Evolutionary conservation across 2,888 invertebrate species (phyloP), one percentile per base, ranked within the genome.

Genomic region (Pristionchus japonicus): DNA sequence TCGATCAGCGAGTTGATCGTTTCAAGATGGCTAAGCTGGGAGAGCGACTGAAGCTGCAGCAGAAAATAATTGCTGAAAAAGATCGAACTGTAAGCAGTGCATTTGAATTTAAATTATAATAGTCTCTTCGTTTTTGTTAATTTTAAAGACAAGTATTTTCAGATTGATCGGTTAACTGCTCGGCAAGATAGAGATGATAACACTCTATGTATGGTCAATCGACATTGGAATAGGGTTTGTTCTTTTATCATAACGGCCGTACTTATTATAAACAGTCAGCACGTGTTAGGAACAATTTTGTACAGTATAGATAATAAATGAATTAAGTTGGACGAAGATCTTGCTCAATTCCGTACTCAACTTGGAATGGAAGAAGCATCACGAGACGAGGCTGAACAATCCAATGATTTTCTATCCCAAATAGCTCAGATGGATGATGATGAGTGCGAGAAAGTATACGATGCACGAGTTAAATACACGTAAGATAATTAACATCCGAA

Each of bases 21-120:
- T 98, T 98, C 95, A 99, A 99, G 95, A 98, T 99, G 95, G 97
- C 97, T 95, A 99, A 99, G 95, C 96, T 99, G 88, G 97, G 97
- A 52, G 95, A 96, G 92, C 91, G 95, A 94, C 96, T 99, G 93
- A 98, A 98, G 94, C 97, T 98, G 95, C 96, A 98, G 90, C 97
- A 97, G 95, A 96, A 57, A 82, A 34, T 61, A 43, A 40, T 87
- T 23, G 47, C 40, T 23, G 87, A 87, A 6, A 70, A 82, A n/a
- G 67, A 87, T 27, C 84, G 74, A 23, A 80, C 47, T 3, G 86
- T 43, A 84, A 15, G 37, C 47, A n/a, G 13, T 80, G 27, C 47
- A n/a, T n/a, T n/a, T n/a, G n/a, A 74, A 17, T 23, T 74, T 34
- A 37, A 74, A 37, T 37, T 74, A 20, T 23, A 57, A 23, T 31